Evolutionary conservation across 2,888 invertebrate species (phyloP), one percentile per base, ranked within the genome.

Genomic region (Dolichopus griseipennis): DNA sequence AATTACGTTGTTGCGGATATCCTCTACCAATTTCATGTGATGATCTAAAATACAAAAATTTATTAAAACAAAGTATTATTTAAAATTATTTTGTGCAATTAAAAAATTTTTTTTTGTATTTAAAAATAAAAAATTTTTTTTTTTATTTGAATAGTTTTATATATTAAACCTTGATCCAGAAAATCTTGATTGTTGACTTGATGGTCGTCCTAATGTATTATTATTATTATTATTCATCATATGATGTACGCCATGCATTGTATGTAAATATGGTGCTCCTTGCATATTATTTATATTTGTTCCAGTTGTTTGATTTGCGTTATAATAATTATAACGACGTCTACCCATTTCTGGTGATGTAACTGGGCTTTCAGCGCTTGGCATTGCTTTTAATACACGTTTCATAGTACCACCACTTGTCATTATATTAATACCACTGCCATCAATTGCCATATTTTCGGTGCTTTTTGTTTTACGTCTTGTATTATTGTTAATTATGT

Each of bases 351-450:
- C 94, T 20, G 94, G 94, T 68, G 93, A 94, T 66, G 94, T 94
- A 67, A 91, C 93, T 1, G 93, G 93, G 77, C 92, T 92, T 78
- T 93, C 93, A 69, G 90, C 88, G 73, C 92, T 92, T 33, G 95
- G 92, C 89, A 97, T 92, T 66, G 95, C 95, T 78, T 95, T 95
- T 74, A 97, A 85, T 93, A 97, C 95, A 72, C 93, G 87, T 81
- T 96, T 95, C 74, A 97, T 84, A 10, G 95, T 95, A 78, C 89
- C 90, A 64, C 34, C 37, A 75, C 78, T 76, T 91, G 90, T 79
- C 73, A 79, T 79, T 74, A 76, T 78, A 37, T 33, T 20, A 8
- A 33, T 34, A 64, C 64, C 64, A 63, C 67, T 64, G 2, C 67
- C 69, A 64, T 73, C 85, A 81, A 84, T 84, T 80, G 87, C 87